phyloP scores from a whole-genome alignment of 2,113 vertebrate genomes.

The Sebastes schlegelii region DNA sequence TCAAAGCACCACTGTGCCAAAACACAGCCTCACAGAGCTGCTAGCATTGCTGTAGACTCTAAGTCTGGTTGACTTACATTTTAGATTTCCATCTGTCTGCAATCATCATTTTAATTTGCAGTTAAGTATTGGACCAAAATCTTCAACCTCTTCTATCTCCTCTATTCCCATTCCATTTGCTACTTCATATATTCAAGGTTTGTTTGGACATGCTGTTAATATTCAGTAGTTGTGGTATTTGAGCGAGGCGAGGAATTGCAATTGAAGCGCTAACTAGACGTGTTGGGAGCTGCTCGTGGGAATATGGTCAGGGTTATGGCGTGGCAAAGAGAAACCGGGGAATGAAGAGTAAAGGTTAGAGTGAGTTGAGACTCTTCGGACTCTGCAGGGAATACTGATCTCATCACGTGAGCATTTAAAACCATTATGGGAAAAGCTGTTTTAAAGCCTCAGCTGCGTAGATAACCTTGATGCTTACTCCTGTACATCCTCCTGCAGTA shows the following conservation, averaged over 20 bases:
- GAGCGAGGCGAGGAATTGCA: slow-evolving; percentile 19
- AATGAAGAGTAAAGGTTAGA: slow-evolving; percentile 49
- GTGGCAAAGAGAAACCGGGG: slow-evolving; percentile 30
- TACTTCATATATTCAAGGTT: slow-evolving; percentile 25
- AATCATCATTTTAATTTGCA: slow-evolving; percentile 29
- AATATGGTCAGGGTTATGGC: slow-evolving; percentile 30
- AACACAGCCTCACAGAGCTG: background rate
- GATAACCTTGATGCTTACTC: background rate
- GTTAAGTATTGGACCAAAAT: background rate
- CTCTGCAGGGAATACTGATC: slow-evolving; percentile 52
- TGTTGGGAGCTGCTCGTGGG: slow-evolving; percentile 13
- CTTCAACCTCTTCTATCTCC: background rate
- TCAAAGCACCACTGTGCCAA: background rate
- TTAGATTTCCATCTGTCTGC: background rate
- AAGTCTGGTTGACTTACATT: background rate
- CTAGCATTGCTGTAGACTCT: background rate
- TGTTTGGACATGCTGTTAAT: slow-evolving; percentile 30
- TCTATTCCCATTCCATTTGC: background rate
- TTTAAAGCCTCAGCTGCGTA: slow-evolving; percentile 7
- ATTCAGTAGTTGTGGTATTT: slow-evolving; percentile 19
- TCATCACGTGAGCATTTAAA: slow-evolving; percentile 37
- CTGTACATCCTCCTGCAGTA: background rate
- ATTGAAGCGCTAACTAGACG: slow-evolving; percentile 14
- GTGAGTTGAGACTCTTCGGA: slow-evolving; percentile 36
- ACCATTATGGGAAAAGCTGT: slow-evolving; percentile 23